Evolutionary conservation across 2,797 vertebrate species (phyloP).

Genomic region (Melanotaenia maccullochi): DNA sequence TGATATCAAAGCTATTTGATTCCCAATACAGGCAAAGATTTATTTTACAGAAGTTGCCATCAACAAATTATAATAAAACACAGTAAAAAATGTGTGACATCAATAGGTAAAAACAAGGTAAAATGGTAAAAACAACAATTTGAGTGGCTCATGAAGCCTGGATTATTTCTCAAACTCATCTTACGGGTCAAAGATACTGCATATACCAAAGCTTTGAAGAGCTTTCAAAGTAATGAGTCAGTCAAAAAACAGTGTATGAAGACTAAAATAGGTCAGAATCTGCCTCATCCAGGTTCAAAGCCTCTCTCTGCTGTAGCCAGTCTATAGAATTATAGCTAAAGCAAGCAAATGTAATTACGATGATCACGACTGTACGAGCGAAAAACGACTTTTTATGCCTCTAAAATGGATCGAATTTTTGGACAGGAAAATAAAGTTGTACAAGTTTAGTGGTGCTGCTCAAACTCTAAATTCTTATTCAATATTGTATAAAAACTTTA

Average conservation of each 20-base stretch:
- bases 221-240: not conserved
- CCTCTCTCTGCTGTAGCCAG: not conserved
- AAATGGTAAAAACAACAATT: not conserved
- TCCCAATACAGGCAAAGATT: constrained; percentile 8
- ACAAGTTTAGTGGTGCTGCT: not conserved
- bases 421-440: not conserved
- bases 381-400: not conserved
- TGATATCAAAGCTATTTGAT: constrained; percentile 27
- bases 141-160: not conserved
- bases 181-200: not conserved
- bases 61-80: not conserved
- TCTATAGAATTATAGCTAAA: not conserved
- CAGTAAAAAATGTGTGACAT: not conserved
- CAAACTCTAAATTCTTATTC: not conserved
- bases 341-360: not conserved
- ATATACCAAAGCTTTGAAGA: not conserved
- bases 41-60: constrained; percentile 1
- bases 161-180: not conserved
- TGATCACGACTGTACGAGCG: no score
- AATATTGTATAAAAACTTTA: not conserved
- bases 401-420: not conserved
- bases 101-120: not conserved
- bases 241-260: not conserved
- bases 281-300: not conserved
- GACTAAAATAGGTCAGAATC: not conserved